Percentiles rank a stretch among this genome's conserved stretches.
Conservation (phyloP, 2,797 vertebrate species). For the Brachyrhaphis roseni region DNA sequence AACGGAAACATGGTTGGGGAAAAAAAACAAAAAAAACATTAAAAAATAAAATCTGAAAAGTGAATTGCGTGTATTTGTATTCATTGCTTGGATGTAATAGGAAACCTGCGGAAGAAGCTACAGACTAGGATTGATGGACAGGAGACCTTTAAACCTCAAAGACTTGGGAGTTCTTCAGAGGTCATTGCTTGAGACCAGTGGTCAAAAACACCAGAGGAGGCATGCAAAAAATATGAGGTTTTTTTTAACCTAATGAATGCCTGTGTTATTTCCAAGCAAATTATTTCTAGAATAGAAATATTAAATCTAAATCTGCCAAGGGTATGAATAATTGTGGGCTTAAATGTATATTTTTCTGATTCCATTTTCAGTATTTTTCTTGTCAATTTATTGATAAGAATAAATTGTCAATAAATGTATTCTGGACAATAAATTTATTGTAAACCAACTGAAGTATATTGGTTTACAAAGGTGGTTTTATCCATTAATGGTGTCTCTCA, state of each 20-base stretch:
- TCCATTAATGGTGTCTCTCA: background rate
- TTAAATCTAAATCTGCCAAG: background rate
- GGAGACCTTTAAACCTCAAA: background rate
- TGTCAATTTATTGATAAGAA: background rate
- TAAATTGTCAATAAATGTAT: too few relatives aligned
- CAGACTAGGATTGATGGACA: background rate
- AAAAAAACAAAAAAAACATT: background rate
- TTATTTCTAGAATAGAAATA: background rate
- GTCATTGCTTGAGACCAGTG: background rate
- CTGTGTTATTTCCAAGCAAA: background rate
- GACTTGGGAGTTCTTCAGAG: background rate
- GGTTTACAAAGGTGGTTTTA: background rate
- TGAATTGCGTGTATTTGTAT: background rate
- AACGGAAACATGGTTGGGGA: background rate
- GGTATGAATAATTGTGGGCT: background rate
- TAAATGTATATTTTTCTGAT: background rate
- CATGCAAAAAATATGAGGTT: background rate
- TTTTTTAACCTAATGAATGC: too few relatives aligned
- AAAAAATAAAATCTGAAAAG: background rate
- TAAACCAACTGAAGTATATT: background rate
- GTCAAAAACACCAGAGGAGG: background rate
- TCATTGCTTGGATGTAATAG: background rate
- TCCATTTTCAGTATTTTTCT: background rate
- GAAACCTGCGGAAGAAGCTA: background rate
- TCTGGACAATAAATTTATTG: too few relatives aligned